Evolutionary conservation across 2,797 vertebrate genomes (phyloP), one percentile per base, ranked within the genome.

Genomic region (Scolopax bukidnonensis): DNA sequence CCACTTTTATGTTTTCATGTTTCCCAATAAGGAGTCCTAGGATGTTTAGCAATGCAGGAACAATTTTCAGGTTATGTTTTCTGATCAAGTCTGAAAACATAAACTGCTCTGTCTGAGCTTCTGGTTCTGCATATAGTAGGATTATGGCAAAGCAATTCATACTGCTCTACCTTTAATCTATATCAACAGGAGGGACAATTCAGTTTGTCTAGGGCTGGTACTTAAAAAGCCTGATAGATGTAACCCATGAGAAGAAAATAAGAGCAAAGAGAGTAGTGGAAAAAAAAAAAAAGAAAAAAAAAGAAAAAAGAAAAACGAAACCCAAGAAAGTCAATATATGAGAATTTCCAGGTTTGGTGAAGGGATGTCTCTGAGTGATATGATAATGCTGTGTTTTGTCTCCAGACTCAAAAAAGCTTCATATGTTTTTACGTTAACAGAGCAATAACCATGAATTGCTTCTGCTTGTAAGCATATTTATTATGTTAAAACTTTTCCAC

Each of bases 61-160:
- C 21, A 78, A 84, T 93, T 82, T 96, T 91, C 74, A 82, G 48
- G 63, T 84, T 82, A 82, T 61, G 38, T 96, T 86, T 96, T 94
- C 81, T 78, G 90, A 93, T 82, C 63, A 77, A 92, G 80, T 94
- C 74, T 93, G 59, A 92, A 94, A 84, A 95, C 36, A 87, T 56
- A 93, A 93, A 93, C 60, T 86, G 54, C 51, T 87, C 32, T 59
- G 48, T 93, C 70, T 70, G 77, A 88, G 91, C 76, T 78, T 82
- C 80, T 77, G 43, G 74, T 96, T 96, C 89, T 97, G 96, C 96
- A 97, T 97, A 96, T 97, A 97, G 96, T n/a, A 97, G 96, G 96
- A 97, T 97, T 97, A 97, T 53, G 48, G 91, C 79, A 92, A 96
- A 96, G 93, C 84, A 94, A 94, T 95, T 97, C 93, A 90, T 90